These are phyloP conservation scores for Pachydiplax longipennis DNA, from an alignment of 2,888 invertebrate species.

Conservation along the genomic window DNA sequence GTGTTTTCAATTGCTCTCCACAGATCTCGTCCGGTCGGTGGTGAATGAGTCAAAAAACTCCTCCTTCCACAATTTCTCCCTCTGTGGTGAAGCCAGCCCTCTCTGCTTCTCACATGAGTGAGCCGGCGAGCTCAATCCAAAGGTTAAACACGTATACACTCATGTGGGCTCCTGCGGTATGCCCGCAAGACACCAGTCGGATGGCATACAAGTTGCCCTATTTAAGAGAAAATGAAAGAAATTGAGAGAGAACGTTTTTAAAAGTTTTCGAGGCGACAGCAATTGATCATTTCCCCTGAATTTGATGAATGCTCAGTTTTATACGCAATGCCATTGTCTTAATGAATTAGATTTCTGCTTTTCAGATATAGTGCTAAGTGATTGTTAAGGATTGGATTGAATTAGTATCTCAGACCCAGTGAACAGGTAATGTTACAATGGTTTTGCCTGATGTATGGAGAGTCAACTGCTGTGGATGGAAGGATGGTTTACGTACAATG, in stretches of 20 bases:
- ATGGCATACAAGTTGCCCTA: constrained; percentile 44
- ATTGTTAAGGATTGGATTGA: constrained; percentile 10
- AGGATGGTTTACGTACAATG: constrained; percentile 6
- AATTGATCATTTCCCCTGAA: constrained; percentile 30
- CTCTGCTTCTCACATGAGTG: constrained; percentile 45
- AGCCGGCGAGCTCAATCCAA: constrained; percentile 45
- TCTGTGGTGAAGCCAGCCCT: constrained; percentile 45
- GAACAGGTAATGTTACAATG: constrained; percentile 11
- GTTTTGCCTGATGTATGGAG: background rate
- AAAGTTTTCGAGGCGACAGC: constrained; percentile 20
- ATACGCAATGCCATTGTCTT: constrained; percentile 36
- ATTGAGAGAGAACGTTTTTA: constrained; percentile 18
- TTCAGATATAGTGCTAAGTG: constrained; percentile 25
- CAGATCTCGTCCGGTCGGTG: constrained; percentile 45
- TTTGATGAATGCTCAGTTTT: constrained; percentile 25
- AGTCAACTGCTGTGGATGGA: constrained; percentile 5
- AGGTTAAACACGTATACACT: constrained; percentile 44
- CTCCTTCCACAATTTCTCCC: constrained; percentile 45
- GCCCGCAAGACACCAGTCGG: constrained; percentile 45
- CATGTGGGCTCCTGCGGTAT: constrained; percentile 44
- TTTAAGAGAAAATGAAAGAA: constrained; percentile 41
- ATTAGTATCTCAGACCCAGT: background rate
- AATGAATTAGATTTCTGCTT: constrained; percentile 39
- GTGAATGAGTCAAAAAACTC: constrained; percentile 44
- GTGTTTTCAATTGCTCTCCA: constrained; percentile 45